A percentile compares a stretch with the other conserved stretches of the same genome.
These are phyloP conservation scores for Venturia canescens DNA, from an alignment of 1,140 invertebrate species.

Conservation along the genomic window DNA sequence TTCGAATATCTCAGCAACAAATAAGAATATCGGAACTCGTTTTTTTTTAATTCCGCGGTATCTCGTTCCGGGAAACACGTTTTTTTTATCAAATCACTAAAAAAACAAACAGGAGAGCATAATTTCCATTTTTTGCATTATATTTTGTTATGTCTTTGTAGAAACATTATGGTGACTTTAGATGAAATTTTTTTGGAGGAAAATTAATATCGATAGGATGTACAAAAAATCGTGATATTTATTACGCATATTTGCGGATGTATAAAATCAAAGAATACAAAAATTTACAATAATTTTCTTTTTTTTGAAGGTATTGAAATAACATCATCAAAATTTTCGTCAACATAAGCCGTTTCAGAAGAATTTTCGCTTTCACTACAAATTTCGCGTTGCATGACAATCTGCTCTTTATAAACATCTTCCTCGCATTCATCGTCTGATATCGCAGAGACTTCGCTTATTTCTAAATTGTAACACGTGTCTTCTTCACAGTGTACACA, in stretches of 20 bases:
- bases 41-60: neutral
- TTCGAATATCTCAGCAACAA: constrained; percentile 14
- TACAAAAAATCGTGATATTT: neutral
- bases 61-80: neutral
- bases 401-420: neutral
- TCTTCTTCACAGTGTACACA: constrained; percentile 34
- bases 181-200: neutral
- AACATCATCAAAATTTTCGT: neutral
- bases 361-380: neutral
- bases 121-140: neutral
- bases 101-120: neutral
- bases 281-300: constrained; percentile 4
- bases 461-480: constrained; percentile 33
- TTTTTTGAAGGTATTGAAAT: constrained; percentile 13
- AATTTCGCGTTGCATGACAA: neutral
- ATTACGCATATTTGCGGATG: neutral
- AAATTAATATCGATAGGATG: neutral
- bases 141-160: neutral
- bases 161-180: neutral
- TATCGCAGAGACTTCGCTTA: neutral
- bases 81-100: neutral
- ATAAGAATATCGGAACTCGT: neutral
- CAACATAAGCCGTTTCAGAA: neutral
- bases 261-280: neutral
- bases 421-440: constrained; percentile 23